Conservation (phyloP, 2,888 invertebrate species). For the Philereme vetulata region DNA sequence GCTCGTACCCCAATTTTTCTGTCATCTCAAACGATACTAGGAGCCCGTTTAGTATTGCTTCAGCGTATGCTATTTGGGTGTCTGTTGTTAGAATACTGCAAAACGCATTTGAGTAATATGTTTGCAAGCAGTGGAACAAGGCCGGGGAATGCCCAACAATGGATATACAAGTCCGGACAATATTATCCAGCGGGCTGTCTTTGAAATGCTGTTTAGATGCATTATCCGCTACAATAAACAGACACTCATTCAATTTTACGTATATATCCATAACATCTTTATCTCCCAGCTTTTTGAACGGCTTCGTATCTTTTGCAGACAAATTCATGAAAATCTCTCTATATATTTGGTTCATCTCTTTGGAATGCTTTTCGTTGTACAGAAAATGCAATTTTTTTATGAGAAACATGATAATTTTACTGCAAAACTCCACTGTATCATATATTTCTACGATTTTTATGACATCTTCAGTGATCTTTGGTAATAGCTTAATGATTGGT, state of each 20-base stretch:
- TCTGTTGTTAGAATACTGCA: slow-evolving; percentile 55
- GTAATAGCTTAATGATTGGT: slow-evolving; percentile 57
- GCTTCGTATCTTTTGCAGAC: slow-evolving; percentile 47
- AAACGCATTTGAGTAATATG: slow-evolving; percentile 60
- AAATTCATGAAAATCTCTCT: slow-evolving; percentile 56
- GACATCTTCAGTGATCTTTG: slow-evolving; percentile 61
- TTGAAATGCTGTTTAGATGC: slow-evolving; percentile 53
- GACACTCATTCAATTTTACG: slow-evolving; percentile 62
- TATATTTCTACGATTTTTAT: slow-evolving; percentile 60
- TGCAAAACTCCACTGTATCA: slow-evolving; percentile 59
- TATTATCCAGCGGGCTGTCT: slow-evolving; percentile 44
- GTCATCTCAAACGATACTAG: slow-evolving; percentile 53
- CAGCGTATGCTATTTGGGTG: slow-evolving; percentile 39
- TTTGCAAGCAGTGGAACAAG: slow-evolving; percentile 63
- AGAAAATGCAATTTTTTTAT: slow-evolving; percentile 64
- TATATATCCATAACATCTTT: slow-evolving; percentile 57
- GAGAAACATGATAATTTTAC: slow-evolving; percentile 54
- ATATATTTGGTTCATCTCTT: slow-evolving; percentile 51
- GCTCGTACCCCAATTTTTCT: slow-evolving; percentile 56
- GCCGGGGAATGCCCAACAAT: slow-evolving; percentile 56
- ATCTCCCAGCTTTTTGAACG: slow-evolving; percentile 51
- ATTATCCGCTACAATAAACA: slow-evolving; percentile 64
- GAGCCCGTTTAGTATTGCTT: slow-evolving; percentile 55
- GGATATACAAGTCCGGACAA: slow-evolving; percentile 45
- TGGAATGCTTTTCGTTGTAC: slow-evolving; percentile 50